phyloP scores from a whole-genome alignment of 2,797 vertebrate species.

The Agapornis canus region DNA sequence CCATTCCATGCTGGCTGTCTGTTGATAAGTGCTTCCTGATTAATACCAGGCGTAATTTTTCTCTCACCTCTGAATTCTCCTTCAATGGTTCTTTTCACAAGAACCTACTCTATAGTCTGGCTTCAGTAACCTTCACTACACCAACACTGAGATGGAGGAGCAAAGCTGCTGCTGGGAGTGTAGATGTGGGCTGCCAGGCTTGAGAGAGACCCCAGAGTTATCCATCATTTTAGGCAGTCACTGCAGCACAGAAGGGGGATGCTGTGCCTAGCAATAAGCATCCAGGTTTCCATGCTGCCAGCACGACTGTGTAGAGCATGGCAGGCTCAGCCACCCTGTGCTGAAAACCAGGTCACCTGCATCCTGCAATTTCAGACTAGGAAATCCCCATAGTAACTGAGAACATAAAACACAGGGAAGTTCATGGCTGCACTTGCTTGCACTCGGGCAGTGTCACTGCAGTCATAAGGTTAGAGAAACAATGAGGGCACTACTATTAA shows the following conservation, averaged over 20 bases:
- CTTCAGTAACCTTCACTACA: background rate
- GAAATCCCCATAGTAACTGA: background rate
- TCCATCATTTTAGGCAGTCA: background rate
- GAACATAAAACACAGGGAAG: background rate
- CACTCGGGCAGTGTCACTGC: background rate
- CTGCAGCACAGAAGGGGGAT: background rate
- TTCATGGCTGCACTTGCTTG: background rate
- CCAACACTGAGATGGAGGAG: fast-evolving
- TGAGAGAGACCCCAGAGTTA: background rate
- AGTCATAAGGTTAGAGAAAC: conserved; percentile 23
- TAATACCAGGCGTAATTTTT: background rate
- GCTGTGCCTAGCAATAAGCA: background rate
- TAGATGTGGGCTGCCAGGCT: background rate
- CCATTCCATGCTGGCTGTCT: background rate
- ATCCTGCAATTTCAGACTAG: background rate
- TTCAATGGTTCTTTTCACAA: background rate
- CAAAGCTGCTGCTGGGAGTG: background rate
- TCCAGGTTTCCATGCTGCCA: background rate
- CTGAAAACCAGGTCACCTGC: background rate
- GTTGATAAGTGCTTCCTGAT: background rate
- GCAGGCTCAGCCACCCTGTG: background rate
- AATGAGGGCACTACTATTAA: background rate
- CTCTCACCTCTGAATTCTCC: background rate
- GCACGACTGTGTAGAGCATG: background rate
- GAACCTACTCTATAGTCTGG: background rate